These are phyloP conservation scores for Octonoba sinensis DNA, from an alignment of 2,888 invertebrate species.

Conservation along the genomic window DNA sequence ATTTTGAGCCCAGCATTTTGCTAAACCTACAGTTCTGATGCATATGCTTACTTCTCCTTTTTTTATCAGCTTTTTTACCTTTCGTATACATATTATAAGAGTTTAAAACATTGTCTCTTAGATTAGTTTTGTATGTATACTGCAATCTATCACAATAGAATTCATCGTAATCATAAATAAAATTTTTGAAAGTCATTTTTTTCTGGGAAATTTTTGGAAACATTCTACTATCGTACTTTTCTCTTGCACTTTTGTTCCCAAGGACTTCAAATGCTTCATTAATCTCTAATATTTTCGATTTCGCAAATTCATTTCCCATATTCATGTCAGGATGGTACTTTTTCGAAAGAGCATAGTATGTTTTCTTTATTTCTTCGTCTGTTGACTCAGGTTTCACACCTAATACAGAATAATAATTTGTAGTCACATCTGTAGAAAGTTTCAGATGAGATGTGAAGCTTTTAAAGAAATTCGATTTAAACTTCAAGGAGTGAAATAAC, in stretches of 20 bases:
- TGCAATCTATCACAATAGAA: too few relatives aligned
- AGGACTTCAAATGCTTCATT: conserved; percentile 56
- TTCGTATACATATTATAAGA: too few relatives aligned
- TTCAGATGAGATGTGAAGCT: too few relatives aligned
- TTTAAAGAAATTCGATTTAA: too few relatives aligned
- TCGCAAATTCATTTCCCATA: conserved; percentile 15
- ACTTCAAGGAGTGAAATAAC: too few relatives aligned
- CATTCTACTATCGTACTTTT: conserved; percentile 45
- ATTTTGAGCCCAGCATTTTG: too few relatives aligned
- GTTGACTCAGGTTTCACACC: conserved; percentile 36
- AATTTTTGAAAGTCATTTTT: not conserved
- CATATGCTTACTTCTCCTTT: too few relatives aligned
- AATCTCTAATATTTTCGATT: conserved; percentile 42
- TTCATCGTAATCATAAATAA: conserved; percentile 42
- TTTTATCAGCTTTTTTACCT: too few relatives aligned
- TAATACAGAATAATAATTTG: conserved; percentile 29
- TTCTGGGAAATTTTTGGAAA: conserved; percentile 27
- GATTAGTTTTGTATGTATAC: too few relatives aligned
- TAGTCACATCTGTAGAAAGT: not conserved
- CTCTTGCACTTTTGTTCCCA: conserved; percentile 32
- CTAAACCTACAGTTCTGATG: too few relatives aligned
- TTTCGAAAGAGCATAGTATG: conserved; percentile 50
- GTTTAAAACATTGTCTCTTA: too few relatives aligned
- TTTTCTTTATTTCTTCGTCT: conserved; percentile 43
- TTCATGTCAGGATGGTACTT: conserved; percentile 51